Evolutionary conservation across 2,113 vertebrate genomes (phyloP).

Genomic region (Albula glossodonta): DNA sequence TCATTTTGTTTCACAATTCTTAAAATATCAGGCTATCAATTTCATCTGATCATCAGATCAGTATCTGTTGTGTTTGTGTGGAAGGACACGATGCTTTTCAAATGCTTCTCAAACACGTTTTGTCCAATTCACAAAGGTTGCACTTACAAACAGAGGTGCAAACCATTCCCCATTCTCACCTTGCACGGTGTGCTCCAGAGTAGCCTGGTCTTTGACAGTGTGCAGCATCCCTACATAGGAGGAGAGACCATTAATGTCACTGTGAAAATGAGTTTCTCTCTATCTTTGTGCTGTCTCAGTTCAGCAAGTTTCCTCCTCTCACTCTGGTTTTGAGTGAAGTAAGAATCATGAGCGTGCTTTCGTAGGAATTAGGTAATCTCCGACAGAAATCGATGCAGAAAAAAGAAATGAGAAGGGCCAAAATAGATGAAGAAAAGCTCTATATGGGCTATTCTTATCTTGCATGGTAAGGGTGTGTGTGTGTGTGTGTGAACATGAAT

Average conservation of each 20-base stretch:
- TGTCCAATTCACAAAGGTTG: too few relatives aligned
- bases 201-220: conserved; percentile 68
- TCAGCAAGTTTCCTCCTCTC: neutral
- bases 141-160: neutral
- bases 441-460: neutral
- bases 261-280: conserved; percentile 13
- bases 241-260: neutral
- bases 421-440: neutral
- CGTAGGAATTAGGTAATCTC: too few relatives aligned
- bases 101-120: too few relatives aligned
- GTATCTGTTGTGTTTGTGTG: too few relatives aligned
- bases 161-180: conserved; percentile 68
- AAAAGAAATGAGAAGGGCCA: too few relatives aligned
- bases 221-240: conserved; percentile 76
- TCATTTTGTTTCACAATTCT: too few relatives aligned
- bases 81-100: too few relatives aligned
- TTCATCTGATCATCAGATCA: too few relatives aligned
- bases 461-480: neutral
- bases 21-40: too few relatives aligned
- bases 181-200: conserved; percentile 75
- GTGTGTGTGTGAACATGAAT: neutral
- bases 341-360: neutral
- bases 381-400: too few relatives aligned
- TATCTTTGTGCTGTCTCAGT: neutral
- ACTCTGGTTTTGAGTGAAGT: neutral